These are phyloP conservation scores for Malachius bipustulatus DNA, from an alignment of 2,888 invertebrate genomes.

Conservation along the genomic window DNA sequence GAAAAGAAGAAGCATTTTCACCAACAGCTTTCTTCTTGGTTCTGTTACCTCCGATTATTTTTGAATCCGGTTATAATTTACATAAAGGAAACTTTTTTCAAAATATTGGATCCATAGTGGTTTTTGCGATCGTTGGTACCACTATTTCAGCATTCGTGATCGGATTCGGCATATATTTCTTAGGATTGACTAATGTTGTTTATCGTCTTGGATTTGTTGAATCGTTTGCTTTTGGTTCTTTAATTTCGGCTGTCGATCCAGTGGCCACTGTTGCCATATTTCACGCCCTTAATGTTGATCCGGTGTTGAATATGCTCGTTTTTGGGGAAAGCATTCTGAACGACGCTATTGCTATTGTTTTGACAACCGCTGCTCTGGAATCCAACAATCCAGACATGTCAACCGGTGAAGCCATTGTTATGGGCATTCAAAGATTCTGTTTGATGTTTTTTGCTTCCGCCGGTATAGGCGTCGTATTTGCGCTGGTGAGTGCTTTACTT, in stretches of 20 bases:
- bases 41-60: slow-evolving; percentile 94
- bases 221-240: slow-evolving; percentile 96
- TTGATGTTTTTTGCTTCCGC: slow-evolving; percentile 98
- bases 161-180: slow-evolving; percentile 88
- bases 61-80: slow-evolving; percentile 97
- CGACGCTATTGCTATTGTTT: slow-evolving; percentile 96
- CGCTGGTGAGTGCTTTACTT: slow-evolving; percentile 81
- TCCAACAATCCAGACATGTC: slow-evolving; percentile 54
- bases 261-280: slow-evolving; percentile 99
- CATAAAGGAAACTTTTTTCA: slow-evolving; percentile 96
- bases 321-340: slow-evolving; percentile 94
- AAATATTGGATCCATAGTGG: slow-evolving; percentile 96
- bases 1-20: slow-evolving; percentile 95
- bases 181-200: slow-evolving; percentile 85
- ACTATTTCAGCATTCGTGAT: slow-evolving; percentile 94
- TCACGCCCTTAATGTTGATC: slow-evolving; percentile 93
- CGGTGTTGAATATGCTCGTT: slow-evolving; percentile 97
- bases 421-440: slow-evolving; percentile 82
- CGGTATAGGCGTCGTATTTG: slow-evolving; percentile 90
- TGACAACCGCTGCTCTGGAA: slow-evolving; percentile 80
- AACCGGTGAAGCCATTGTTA: slow-evolving; percentile 73
- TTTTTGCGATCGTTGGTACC: slow-evolving; percentile 96
- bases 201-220: slow-evolving; percentile 89
- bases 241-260: slow-evolving; percentile 98
- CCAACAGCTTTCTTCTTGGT: slow-evolving; percentile 97